phyloP scores from a whole-genome alignment of 2,888 invertebrate genomes.

The Podotricha telesiphe region DNA sequence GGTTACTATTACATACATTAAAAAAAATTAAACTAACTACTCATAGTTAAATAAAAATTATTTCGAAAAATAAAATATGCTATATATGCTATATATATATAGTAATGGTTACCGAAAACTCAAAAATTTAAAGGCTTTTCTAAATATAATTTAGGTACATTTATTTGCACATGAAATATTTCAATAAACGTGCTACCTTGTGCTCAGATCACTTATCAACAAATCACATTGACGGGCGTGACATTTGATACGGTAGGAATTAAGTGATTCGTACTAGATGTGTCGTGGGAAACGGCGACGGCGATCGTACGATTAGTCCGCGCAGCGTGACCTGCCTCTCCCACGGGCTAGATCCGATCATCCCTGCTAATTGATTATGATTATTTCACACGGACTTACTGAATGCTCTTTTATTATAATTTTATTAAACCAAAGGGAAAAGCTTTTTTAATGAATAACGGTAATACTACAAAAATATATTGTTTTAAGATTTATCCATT shows the following conservation, averaged over 20 bases:
- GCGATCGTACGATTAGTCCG: constrained; percentile 58
- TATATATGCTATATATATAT: too few species aligned
- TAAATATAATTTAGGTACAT: not conserved
- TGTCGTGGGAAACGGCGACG: constrained; percentile 59
- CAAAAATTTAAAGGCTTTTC: not conserved
- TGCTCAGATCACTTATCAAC: constrained; percentile 41
- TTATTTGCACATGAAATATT: not conserved
- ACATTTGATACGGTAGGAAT: constrained; percentile 64
- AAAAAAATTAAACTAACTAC: too few species aligned
- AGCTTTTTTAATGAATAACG: too few species aligned
- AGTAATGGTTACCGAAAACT: too few species aligned
- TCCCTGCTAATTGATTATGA: constrained; percentile 58
- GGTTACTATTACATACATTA: too few species aligned
- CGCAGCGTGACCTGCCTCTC: constrained; percentile 58
- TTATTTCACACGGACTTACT: constrained; percentile 43
- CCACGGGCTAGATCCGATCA: constrained; percentile 60
- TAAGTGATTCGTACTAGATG: constrained; percentile 50
- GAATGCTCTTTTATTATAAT: too few species aligned
- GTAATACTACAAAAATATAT: too few species aligned
- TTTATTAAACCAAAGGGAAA: too few species aligned
- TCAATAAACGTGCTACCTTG: constrained; percentile 2
- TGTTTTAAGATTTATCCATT: too few species aligned
- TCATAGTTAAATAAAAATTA: too few species aligned
- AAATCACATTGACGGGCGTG: constrained; percentile 57
- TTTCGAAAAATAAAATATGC: too few species aligned